Percentiles rank a stretch among this genome's conserved stretches.
Conservation (phyloP, 2,888 invertebrate species). For the Alcis repandata region DNA sequence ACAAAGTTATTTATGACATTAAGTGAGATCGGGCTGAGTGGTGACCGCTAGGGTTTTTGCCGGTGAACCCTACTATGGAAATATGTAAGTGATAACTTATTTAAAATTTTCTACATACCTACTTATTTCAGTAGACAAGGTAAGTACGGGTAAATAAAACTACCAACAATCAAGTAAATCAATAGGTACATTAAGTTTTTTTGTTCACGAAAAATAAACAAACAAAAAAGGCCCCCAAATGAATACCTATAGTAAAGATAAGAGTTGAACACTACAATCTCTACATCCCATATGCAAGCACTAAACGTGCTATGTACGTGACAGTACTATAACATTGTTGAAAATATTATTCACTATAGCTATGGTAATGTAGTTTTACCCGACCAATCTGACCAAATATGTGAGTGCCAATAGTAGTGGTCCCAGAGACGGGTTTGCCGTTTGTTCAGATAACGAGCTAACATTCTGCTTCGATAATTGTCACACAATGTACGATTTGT, state of each 20-base stretch:
- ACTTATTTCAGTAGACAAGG: too few species aligned
- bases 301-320: not conserved
- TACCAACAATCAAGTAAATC: too few species aligned
- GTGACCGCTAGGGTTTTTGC: constrained; percentile 68
- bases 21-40: constrained; percentile 78
- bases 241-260: too few species aligned
- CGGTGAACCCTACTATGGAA: constrained; percentile 50
- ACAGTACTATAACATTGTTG: constrained; percentile 8
- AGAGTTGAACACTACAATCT: not conserved
- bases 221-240: too few species aligned
- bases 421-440: constrained; percentile 60
- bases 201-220: too few species aligned
- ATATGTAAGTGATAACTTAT: too few species aligned
- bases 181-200: too few species aligned
- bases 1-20: constrained; percentile 86
- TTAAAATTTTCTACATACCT: too few species aligned
- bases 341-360: constrained; percentile 19
- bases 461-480: constrained; percentile 61
- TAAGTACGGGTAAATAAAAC: too few species aligned
- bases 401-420: constrained; percentile 42
- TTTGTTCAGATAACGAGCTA: constrained; percentile 61
- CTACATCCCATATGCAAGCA: not conserved
- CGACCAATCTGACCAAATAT: constrained; percentile 25
- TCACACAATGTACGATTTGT: constrained; percentile 63
- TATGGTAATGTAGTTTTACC: constrained; percentile 2